Base-by-base conservation (phyloP, 2,797 vertebrate genomes). In the Phrynocephalus vlangalii region DNA sequence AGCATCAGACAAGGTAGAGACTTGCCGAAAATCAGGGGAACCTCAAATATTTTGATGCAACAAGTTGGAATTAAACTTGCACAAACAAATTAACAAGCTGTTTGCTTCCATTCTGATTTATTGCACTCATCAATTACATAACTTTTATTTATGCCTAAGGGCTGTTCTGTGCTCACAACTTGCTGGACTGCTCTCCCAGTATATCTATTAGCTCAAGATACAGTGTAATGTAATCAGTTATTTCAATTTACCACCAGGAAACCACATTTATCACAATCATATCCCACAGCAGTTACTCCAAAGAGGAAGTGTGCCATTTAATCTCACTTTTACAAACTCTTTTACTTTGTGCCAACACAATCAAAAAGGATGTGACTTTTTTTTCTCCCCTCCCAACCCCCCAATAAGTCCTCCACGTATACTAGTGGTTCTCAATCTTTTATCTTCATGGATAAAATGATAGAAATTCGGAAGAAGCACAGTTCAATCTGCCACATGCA, bases 231-330 rank as follows among this genome's bases (percentile, higher is more conserved):
- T 94, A 95, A 97, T 96, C 95, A 95, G 94, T 90, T 90, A 95
- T 94, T 97, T 96, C 94, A 96, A 94, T 96, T 97, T 97, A 95
- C 94, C 90, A 95, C 88, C 30, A 92, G 93, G 91, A 96, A 95
- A 94, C 92, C 92, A 89, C 83, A 92, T 94, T 94, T 93, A 90
- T 91, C 79, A 76, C 87, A 90, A 94, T 91, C 89, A 85, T 94
- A 94, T 93, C 83, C 5, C 75, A 93, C 91, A 91, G 88, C 82
- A 90, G 28, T 84, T 80, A 76, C 95, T 94, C 93, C 63, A 89
- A 92, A 93, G 44, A 88, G 15, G 63, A 72, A 81, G 44, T 77
- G 30, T 63, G 91, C 91, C 87, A 85, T 79, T 91, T 68, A 81
- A 79, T 78, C 79, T 79, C 66, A 87, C 33, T 94, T 95, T 89